Evolutionary conservation across 2,888 invertebrate genomes (phyloP).

Genomic region (Caenorhabditis sp.): DNA sequence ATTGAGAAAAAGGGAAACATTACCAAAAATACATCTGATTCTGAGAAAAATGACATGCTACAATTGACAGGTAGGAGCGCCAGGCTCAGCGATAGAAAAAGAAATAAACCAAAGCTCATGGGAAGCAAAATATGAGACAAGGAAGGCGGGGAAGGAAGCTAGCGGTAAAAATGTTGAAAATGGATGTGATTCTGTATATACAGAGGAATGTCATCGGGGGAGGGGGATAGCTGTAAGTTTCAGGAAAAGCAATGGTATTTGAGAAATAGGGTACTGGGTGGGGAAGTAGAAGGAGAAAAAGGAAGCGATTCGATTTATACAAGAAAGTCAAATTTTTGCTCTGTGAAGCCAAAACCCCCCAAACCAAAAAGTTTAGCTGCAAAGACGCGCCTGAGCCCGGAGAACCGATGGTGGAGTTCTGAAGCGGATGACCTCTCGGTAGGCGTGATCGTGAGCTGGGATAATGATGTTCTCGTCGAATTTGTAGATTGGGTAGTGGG

Average conservation of each 20-base stretch:
- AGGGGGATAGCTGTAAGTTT: too few relatives aligned
- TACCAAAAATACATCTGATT: slow-evolving; percentile 5
- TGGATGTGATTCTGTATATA: slow-evolving; percentile 1
- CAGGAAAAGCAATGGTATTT: neutral
- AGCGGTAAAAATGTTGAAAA: too few relatives aligned
- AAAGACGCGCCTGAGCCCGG: slow-evolving; percentile 25
- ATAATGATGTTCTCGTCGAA: slow-evolving; percentile 33
- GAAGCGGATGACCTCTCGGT: slow-evolving; percentile 30
- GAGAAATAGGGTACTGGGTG: too few relatives aligned
- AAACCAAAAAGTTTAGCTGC: too few relatives aligned
- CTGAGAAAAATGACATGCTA: neutral
- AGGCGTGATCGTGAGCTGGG: slow-evolving; percentile 41
- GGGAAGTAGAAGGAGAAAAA: neutral
- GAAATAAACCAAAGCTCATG: slow-evolving; percentile 7
- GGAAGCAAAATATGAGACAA: neutral
- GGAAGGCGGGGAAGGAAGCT: neutral
- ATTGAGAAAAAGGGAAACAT: too few relatives aligned
- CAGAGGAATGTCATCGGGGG: slow-evolving; percentile 21
- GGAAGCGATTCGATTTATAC: neutral
- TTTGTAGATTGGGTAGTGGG: slow-evolving; percentile 41
- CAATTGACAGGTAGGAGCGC: slow-evolving; percentile 12
- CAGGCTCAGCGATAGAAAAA: too few relatives aligned
- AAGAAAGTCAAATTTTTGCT: too few relatives aligned
- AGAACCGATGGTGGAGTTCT: slow-evolving; percentile 52
- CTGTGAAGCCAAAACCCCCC: too few relatives aligned